phyloP scores from a whole-genome alignment of 2,888 invertebrate genomes.

The Diogma glabrata region DNA sequence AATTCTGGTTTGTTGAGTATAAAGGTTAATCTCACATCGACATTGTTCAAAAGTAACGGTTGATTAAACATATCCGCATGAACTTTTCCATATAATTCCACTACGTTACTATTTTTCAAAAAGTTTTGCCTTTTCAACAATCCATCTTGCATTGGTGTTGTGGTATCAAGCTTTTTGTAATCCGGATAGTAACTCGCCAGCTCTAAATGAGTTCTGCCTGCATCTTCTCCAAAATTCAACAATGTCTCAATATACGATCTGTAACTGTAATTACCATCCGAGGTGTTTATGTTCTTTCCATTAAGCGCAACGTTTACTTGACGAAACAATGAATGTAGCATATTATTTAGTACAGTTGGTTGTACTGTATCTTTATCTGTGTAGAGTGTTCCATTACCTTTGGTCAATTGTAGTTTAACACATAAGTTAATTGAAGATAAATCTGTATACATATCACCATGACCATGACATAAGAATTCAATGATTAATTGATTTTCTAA shows the following conservation, averaged over 20 bases:
- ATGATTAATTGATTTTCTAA: no score
- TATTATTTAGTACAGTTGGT: slow-evolving; percentile 10
- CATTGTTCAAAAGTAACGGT: slow-evolving; percentile 9
- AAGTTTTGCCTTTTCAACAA: background rate
- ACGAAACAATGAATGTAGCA: slow-evolving; percentile 11
- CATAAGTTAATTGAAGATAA: slow-evolving; percentile 8
- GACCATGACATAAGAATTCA: no score
- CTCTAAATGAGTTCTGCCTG: slow-evolving; percentile 11
- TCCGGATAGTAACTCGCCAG: background rate
- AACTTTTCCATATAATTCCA: slow-evolving; percentile 10
- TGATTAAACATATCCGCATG: slow-evolving; percentile 13
- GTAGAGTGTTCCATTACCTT: background rate
- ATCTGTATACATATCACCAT: slow-evolving; percentile 11
- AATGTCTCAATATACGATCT: slow-evolving; percentile 12
- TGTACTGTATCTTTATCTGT: background rate
- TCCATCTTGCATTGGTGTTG: slow-evolving; percentile 4
- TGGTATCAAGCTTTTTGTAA: background rate
- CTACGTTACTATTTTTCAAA: background rate
- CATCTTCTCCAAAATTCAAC: slow-evolving; percentile 12
- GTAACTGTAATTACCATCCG: slow-evolving; percentile 12
- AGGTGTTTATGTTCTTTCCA: slow-evolving; percentile 12
- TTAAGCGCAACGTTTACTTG: slow-evolving; percentile 12
- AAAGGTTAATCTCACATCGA: slow-evolving; percentile 8
- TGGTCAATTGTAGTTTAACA: slow-evolving; percentile 2
- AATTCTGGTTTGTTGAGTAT: slow-evolving; percentile 8